phyloP scores from a whole-genome alignment of 2,113 vertebrate genomes.

The Cepphus grylle region DNA sequence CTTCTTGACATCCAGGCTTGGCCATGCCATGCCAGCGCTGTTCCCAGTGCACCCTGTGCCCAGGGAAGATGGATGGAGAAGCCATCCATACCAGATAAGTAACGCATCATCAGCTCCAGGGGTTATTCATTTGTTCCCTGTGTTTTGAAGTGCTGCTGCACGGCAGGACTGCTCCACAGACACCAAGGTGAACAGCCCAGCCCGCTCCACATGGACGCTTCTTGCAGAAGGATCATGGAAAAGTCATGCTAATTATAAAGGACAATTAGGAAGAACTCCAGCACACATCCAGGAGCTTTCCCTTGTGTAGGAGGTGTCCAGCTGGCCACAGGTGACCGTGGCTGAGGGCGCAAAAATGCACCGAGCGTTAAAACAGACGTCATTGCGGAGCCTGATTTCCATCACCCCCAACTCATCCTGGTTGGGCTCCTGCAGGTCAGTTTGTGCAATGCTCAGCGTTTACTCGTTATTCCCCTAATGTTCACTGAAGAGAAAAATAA shows the following conservation, averaged over 20 bases:
- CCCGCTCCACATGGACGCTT: fast-evolving
- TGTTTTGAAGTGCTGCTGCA: not conserved
- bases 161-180: not conserved
- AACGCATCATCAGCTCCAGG: not conserved
- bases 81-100: fast-evolving
- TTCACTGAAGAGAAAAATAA: not conserved
- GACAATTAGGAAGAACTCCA: not conserved
- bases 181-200: fast-evolving
- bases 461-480: not conserved
- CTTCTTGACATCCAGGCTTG: not conserved
- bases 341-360: not conserved
- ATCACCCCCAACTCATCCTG: not conserved
- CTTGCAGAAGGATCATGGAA: not conserved
- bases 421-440: not conserved
- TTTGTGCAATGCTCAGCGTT: not conserved
- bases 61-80: too few species aligned
- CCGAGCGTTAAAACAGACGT: conserved; percentile 59
- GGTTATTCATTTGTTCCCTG: not conserved
- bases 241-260: not conserved
- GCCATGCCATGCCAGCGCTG: not conserved
- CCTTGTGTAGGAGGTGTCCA: not conserved
- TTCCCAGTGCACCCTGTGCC: not conserved
- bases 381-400: conserved; percentile 29
- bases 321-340: not conserved
- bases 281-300: conserved; percentile 19